These are phyloP conservation scores for Luffia ferchaultella DNA, from an alignment of 2,888 invertebrate genomes.

Conservation along the genomic window DNA sequence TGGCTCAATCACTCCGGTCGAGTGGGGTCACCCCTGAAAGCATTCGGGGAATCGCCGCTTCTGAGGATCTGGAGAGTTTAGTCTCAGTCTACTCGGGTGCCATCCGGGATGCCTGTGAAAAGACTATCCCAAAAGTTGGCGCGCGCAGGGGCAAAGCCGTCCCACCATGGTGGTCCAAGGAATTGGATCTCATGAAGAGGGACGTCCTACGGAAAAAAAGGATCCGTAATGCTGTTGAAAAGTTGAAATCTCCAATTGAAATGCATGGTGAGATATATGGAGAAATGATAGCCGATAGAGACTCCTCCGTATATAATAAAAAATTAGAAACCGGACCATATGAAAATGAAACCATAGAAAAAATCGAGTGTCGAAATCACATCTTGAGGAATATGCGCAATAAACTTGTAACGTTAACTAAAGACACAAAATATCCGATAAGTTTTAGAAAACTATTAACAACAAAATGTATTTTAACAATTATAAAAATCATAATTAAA, in stretches of 20 bases:
- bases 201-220: no score
- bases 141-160: constrained; percentile 4
- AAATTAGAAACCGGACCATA: not conserved
- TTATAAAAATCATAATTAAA: not conserved
- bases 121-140: constrained; percentile 14
- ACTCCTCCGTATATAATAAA: not conserved
- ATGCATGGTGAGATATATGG: constrained; percentile 12
- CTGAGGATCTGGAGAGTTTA: no score
- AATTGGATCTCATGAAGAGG: no score
- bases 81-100: no score
- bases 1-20: no score
- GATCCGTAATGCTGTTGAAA: constrained; percentile 13
- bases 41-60: no score
- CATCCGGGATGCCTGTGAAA: no score
- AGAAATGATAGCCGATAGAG: constrained; percentile 13
- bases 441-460: not conserved
- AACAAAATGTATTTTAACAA: not conserved
- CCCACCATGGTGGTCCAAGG: constrained; percentile 13
- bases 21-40: no score
- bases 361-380: constrained; percentile 16
- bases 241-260: constrained; percentile 10
- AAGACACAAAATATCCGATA: not conserved
- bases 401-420: not conserved
- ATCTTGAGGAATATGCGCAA: constrained; percentile 12
- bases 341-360: constrained; percentile 6